phyloP scores from a whole-genome alignment of 2,797 vertebrate genomes.

The Spinus olivaceus region DNA sequence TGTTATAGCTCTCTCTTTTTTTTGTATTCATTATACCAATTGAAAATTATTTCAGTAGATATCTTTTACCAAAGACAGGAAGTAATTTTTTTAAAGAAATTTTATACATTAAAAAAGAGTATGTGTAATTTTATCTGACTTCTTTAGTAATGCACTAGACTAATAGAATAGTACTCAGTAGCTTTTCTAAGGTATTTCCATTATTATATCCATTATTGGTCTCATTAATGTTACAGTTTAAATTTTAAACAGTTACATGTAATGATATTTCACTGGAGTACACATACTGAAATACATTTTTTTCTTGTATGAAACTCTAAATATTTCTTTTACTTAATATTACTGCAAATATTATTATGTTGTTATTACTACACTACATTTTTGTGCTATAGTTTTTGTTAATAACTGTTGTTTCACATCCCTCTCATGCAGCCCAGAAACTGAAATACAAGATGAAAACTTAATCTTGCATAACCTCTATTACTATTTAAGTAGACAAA shows the following conservation, averaged over 20 bases:
- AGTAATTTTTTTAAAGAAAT: neutral
- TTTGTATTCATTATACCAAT: neutral
- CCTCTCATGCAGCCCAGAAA: neutral
- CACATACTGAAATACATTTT: neutral
- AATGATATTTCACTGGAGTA: neutral
- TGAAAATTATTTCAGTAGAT: neutral
- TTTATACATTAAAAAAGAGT: neutral
- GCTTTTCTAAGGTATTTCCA: neutral
- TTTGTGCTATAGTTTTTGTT: neutral
- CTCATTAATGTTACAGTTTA: neutral
- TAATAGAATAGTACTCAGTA: neutral
- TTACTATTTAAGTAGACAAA: neutral
- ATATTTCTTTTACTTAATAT: neutral
- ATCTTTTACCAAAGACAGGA: neutral
- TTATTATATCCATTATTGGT: neutral
- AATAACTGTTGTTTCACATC: neutral
- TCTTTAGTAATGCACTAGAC: neutral
- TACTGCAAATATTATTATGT: neutral
- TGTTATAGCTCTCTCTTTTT: neutral
- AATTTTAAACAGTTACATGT: neutral
- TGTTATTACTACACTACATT: neutral
- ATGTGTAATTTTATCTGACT: neutral
- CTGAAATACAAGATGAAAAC: neutral
- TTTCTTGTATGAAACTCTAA: neutral
- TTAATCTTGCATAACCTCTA: neutral